Evolutionary conservation across 2,888 invertebrate species (phyloP).

Genomic region (Protonemura montana): DNA sequence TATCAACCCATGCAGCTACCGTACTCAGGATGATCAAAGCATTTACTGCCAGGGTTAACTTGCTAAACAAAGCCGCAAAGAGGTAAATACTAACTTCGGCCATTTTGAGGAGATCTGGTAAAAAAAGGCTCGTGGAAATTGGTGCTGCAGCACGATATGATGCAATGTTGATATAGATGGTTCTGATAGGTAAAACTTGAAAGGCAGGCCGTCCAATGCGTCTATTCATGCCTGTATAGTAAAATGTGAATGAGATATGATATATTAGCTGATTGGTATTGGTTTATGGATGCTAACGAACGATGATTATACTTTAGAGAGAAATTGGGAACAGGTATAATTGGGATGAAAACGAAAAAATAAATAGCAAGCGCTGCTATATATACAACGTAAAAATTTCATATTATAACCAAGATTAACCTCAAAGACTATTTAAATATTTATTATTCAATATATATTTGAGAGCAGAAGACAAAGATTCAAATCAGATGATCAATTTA

Average conservation of each 20-base stretch:
- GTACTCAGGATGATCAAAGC: constrained; percentile 21
- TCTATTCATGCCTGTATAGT: background rate
- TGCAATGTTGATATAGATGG: background rate
- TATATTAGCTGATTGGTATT: background rate
- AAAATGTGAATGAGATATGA: background rate
- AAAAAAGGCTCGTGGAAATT: background rate
- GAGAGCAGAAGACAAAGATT: background rate
- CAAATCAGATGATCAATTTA: background rate
- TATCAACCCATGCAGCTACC: background rate
- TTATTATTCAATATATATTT: background rate
- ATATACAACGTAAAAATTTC: background rate
- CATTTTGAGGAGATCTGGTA: background rate
- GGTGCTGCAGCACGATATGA: background rate
- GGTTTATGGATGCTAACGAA: background rate
- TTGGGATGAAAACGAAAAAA: background rate
- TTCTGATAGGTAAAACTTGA: background rate
- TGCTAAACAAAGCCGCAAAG: constrained; percentile 9
- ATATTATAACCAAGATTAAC: background rate
- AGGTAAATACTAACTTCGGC: background rate
- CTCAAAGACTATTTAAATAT: background rate
- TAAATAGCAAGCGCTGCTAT: background rate
- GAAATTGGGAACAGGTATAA: background rate
- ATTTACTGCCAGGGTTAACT: constrained; percentile 8
- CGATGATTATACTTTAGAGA: background rate
- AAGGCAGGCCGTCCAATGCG: background rate